Percentiles rank a stretch among this genome's conserved stretches.
phyloP scores from a whole-genome alignment of 1,140 invertebrate genomes.

The Spodoptera litura region DNA sequence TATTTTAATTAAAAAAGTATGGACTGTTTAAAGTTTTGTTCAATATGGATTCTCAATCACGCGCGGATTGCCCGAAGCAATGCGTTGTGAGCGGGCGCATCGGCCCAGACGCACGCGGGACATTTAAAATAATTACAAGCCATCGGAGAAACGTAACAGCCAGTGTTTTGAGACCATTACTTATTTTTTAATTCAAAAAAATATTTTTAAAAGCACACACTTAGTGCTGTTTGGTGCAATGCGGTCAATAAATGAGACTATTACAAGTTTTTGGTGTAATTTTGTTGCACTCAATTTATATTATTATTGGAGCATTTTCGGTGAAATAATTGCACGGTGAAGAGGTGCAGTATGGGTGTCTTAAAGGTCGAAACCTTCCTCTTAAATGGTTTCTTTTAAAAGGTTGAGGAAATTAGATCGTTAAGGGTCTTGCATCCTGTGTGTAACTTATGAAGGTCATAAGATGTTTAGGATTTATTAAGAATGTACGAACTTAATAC shows the following conservation, averaged over 20 bases:
- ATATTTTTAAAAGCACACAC: slow-evolving; percentile 75
- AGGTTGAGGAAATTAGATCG: neutral
- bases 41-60: slow-evolving; percentile 79
- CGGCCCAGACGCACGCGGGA: slow-evolving; percentile 76
- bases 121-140: slow-evolving; percentile 86
- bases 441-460: too few relatives aligned
- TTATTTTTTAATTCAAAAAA: slow-evolving; percentile 85
- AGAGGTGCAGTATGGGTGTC: slow-evolving; percentile 30
- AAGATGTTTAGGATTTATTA: too few relatives aligned
- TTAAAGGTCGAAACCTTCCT: slow-evolving; percentile 6
- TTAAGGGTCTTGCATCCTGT: neutral
- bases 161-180: slow-evolving; percentile 85
- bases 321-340: slow-evolving; percentile 28
- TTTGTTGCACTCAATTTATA: slow-evolving; percentile 53
- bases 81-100: slow-evolving; percentile 52
- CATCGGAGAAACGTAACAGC: slow-evolving; percentile 83
- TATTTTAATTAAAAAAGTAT: slow-evolving; percentile 56
- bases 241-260: slow-evolving; percentile 67
- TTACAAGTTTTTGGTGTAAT: slow-evolving; percentile 62
- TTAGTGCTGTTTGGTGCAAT: slow-evolving; percentile 75
- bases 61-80: slow-evolving; percentile 69
- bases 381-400: neutral
- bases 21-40: slow-evolving; percentile 54
- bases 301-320: slow-evolving; percentile 41
- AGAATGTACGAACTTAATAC: too few relatives aligned